These are phyloP conservation scores for Ormyrus thymus DNA, from an alignment of 2,888 invertebrate genomes.

Conservation along the genomic window DNA sequence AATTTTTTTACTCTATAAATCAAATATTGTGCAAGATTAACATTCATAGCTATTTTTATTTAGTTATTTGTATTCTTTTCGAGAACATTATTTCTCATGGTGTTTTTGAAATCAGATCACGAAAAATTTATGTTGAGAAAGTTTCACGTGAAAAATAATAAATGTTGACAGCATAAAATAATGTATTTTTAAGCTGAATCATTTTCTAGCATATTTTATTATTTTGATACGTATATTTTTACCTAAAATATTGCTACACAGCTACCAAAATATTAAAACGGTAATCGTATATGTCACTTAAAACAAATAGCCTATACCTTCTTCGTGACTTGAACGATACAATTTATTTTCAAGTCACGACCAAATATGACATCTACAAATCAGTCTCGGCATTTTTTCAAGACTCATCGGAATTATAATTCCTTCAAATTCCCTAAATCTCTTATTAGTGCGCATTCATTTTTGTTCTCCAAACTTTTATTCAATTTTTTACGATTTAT, in stretches of 20 bases:
- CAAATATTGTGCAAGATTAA: too few species aligned
- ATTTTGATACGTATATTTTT: neutral
- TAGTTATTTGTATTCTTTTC: conserved; percentile 31
- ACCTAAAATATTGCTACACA: neutral
- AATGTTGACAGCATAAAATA: neutral
- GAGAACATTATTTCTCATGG: conserved; percentile 6
- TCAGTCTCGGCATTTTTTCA: conserved; percentile 32
- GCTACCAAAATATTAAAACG: conserved; percentile 30
- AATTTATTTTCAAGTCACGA: conserved; percentile 47
- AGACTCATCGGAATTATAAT: too few species aligned
- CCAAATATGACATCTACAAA: conserved; percentile 10
- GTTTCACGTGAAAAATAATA: neutral
- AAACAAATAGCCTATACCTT: conserved; percentile 24
- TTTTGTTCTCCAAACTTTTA: too few species aligned
- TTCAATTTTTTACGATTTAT: too few species aligned
- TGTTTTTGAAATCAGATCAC: neutral
- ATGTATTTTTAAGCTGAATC: neutral
- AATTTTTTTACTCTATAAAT: too few species aligned
- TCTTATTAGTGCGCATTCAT: too few species aligned
- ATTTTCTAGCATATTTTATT: neutral
- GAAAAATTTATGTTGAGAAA: conserved; percentile 1
- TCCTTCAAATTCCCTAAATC: too few species aligned
- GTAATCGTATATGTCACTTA: conserved; percentile 6
- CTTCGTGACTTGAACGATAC: conserved; percentile 37
- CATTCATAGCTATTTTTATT: conserved; percentile 20